These are phyloP conservation scores for Euleptes europaea DNA, from an alignment of 2,113 vertebrate species.

Conservation along the genomic window DNA sequence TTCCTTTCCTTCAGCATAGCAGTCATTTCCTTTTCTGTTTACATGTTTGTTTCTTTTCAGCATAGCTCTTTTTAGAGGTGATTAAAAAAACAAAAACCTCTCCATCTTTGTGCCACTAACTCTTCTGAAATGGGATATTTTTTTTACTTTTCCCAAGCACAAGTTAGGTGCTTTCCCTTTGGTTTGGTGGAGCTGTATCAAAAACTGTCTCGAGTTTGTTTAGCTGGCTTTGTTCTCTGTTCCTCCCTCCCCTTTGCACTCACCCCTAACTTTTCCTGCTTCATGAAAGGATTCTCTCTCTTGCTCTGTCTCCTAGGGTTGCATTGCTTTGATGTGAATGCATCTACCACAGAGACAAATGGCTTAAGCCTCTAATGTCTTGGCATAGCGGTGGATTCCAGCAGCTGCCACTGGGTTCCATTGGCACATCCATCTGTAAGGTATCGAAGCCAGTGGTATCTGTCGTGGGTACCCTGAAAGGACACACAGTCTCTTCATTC, in stretches of 20 bases:
- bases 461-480: accelerated
- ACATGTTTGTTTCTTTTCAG: conserved; percentile 26
- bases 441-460: background rate
- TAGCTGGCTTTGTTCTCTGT: background rate
- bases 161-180: background rate
- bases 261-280: accelerated
- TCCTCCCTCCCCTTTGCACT: accelerated
- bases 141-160: background rate
- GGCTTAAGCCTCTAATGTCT: background rate
- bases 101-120: background rate
- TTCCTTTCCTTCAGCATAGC: background rate
- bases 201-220: background rate
- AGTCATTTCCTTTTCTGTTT: conserved; percentile 32
- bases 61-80: background rate
- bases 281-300: background rate
- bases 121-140: background rate
- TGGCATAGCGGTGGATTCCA: background rate
- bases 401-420: background rate
- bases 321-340: background rate
- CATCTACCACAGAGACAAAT: accelerated
- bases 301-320: background rate
- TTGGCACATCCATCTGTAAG: accelerated
- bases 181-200: background rate
- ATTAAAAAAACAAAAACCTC: background rate
- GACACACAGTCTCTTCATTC: accelerated